These are phyloP conservation scores for Oryzias dopingdopingensis DNA, from an alignment of 2,797 vertebrate genomes.

Conservation along the genomic window DNA sequence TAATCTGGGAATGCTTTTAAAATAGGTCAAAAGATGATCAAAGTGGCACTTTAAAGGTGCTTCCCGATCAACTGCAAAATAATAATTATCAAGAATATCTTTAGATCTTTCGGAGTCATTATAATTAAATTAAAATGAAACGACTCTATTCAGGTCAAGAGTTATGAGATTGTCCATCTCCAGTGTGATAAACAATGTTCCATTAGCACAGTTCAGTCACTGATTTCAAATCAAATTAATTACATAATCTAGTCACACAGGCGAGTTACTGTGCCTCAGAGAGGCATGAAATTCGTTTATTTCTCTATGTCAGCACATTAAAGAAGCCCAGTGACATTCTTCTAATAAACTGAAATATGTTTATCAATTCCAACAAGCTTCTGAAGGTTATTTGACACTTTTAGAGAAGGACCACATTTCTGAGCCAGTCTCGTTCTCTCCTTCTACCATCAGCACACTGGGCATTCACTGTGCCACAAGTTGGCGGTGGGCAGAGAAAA, in stretches of 20 bases:
- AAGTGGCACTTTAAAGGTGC: not conserved
- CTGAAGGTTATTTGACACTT: conserved; percentile 32
- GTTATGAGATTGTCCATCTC: conserved; percentile 41
- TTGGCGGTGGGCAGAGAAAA: conserved; percentile 17
- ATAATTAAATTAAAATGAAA: conserved; percentile 15
- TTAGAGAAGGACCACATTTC: conserved; percentile 1
- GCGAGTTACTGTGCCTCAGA: conserved; percentile 65
- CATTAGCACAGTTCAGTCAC: conserved; percentile 54
- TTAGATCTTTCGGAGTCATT: conserved; percentile 24
- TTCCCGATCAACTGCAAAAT: not conserved
- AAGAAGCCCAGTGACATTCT: conserved; percentile 37
- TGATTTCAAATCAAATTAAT: conserved; percentile 74
- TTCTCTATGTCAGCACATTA: conserved; percentile 61
- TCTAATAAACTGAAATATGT: conserved; percentile 37
- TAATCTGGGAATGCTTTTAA: not conserved
- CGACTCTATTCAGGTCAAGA: conserved; percentile 18
- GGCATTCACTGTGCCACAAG: conserved; percentile 16
- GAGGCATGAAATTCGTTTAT: conserved; percentile 73
- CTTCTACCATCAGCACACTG: conserved; percentile 9
- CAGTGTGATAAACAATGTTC: conserved; percentile 59
- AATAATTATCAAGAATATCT: conserved; percentile 8
- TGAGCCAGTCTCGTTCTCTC: conserved; percentile 21
- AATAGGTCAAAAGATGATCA: not conserved
- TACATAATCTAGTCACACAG: conserved; percentile 61
- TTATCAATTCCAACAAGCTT: conserved; percentile 26